These are phyloP conservation scores for Glaucidium brasilianum DNA, from an alignment of 2,113 vertebrate species.

Conservation along the genomic window DNA sequence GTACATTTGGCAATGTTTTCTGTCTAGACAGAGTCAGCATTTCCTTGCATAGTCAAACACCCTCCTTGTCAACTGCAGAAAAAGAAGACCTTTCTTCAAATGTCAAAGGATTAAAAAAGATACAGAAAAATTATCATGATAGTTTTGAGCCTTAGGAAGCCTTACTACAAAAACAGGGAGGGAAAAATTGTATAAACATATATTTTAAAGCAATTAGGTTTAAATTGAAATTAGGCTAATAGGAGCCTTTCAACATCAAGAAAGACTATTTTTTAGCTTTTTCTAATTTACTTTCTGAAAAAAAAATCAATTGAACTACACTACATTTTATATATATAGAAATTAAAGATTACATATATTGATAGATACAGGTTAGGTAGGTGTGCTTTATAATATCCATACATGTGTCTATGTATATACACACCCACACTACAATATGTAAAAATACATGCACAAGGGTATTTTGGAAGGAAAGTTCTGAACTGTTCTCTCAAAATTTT, in stretches of 20 bases:
- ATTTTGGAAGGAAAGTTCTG: background rate
- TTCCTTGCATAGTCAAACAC: constrained; percentile 2
- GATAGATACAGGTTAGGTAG: background rate
- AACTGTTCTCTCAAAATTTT: background rate
- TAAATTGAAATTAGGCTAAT: background rate
- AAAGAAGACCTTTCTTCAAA: background rate
- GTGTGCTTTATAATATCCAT: background rate
- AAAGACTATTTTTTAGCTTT: background rate
- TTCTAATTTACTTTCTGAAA: background rate
- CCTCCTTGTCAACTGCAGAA: background rate
- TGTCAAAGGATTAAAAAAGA: background rate
- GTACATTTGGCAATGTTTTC: background rate
- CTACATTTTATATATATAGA: background rate
- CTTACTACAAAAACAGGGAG: background rate
- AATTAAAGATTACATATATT: background rate
- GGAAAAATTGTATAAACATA: background rate
- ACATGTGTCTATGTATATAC: background rate
- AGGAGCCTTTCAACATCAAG: background rate
- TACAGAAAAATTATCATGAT: background rate
- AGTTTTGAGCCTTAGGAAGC: background rate
- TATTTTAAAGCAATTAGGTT: background rate
- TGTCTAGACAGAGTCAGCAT: background rate
- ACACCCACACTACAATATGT: background rate
- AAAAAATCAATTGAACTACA: background rate
- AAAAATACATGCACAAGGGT: background rate